Percentiles rank a stretch among this genome's conserved stretches.
Evolutionary conservation across 2,888 invertebrate species (phyloP).

Genomic region (Drosophila atroscutellata): DNA sequence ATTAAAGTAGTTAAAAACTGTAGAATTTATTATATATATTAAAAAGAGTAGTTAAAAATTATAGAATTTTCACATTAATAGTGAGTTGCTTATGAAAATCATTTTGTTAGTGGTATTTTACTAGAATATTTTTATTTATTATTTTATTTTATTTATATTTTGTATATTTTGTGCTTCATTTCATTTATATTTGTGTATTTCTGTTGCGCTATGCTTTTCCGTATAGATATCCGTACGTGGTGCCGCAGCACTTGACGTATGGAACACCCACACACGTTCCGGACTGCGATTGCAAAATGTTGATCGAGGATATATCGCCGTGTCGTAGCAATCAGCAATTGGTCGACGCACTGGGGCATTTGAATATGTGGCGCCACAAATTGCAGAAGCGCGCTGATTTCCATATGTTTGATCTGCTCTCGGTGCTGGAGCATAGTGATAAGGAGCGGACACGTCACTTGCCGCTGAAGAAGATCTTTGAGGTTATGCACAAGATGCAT

Average conservation of each 20-base stretch:
- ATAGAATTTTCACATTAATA: no score
- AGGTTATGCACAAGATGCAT: constrained; percentile 53
- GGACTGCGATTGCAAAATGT: constrained; percentile 58
- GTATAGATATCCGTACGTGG: constrained; percentile 54
- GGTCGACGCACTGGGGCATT: constrained; percentile 59
- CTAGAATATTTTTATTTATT: neutral
- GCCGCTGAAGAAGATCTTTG: constrained; percentile 52
- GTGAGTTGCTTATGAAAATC: no score
- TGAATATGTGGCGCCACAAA: constrained; percentile 68
- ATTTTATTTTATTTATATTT: neutral
- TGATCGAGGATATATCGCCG: constrained; percentile 65
- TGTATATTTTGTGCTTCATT: neutral
- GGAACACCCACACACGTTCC: constrained; percentile 45
- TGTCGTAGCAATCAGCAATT: constrained; percentile 48
- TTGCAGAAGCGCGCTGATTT: constrained; percentile 64
- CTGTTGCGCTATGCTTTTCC: neutral
- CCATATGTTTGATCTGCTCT: constrained; percentile 64
- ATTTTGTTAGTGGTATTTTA: no score
- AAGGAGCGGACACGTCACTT: constrained; percentile 55
- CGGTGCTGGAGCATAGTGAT: constrained; percentile 61
- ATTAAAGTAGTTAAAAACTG: no score
- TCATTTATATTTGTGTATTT: neutral
- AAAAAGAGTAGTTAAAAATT: no score
- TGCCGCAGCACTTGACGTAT: constrained; percentile 48
- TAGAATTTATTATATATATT: no score